phyloP scores from a whole-genome alignment of 2,797 vertebrate species.

The Coendou prehensilis region DNA sequence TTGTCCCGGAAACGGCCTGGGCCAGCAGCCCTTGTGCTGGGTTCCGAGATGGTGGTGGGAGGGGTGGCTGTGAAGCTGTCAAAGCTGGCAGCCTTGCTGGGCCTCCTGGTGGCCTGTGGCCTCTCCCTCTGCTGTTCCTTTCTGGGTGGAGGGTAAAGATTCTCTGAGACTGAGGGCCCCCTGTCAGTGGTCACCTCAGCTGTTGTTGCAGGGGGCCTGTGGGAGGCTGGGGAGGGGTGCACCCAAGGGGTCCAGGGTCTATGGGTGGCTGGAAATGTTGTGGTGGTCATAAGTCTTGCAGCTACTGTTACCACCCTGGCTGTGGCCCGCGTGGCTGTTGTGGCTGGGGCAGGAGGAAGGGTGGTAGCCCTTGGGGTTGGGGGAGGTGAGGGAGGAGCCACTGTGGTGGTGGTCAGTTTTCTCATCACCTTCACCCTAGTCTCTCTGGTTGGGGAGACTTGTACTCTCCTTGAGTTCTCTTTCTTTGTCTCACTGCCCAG shows the following conservation, averaged over 20 bases:
- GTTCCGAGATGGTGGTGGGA: conserved; percentile 86
- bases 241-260: conserved; percentile 89
- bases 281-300: conserved; percentile 79
- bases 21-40: conserved; percentile 85
- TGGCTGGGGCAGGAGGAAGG: conserved; percentile 85
- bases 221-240: conserved; percentile 87
- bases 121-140: conserved; percentile 90
- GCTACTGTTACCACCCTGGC: conserved; percentile 77
- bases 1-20: conserved; percentile 92
- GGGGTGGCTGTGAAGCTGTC: conserved; percentile 82
- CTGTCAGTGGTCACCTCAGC: conserved; percentile 78
- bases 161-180: conserved; percentile 86
- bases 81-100: conserved; percentile 87
- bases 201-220: conserved; percentile 69
- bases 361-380: conserved; percentile 88
- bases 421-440: conserved; percentile 86
- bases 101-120: conserved; percentile 87
- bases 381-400: conserved; percentile 79
- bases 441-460: conserved; percentile 71
- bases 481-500: conserved; percentile 62
- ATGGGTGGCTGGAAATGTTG: conserved; percentile 89
- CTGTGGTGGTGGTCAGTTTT: conserved; percentile 86
- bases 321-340: conserved; percentile 85
- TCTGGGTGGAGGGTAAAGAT: conserved; percentile 87
- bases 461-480: conserved; percentile 64